Evolutionary conservation across 2,797 vertebrate genomes (phyloP).

Genomic region (Lithobates pipiens): DNA sequence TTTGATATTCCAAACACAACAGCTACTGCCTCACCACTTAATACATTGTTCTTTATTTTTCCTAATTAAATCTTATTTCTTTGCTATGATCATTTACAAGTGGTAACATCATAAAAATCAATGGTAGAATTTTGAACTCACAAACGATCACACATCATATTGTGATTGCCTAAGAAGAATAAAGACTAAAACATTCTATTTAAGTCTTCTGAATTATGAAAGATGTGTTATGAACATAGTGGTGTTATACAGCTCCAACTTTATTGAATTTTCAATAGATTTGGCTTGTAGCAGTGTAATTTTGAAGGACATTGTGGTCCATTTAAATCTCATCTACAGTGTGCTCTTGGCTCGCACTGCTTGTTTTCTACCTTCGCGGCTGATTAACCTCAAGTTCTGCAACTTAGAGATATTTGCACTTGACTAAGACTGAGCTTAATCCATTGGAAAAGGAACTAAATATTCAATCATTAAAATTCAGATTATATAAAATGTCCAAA

Average conservation of each 20-base stretch:
- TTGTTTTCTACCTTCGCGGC: not conserved
- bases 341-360: not conserved
- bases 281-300: slow-evolving; percentile 61
- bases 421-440: not conserved
- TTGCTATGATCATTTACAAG: not conserved
- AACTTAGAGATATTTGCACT: slow-evolving; percentile 4
- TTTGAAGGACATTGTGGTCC: slow-evolving; percentile 66
- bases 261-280: slow-evolving; percentile 49
- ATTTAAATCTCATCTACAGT: not conserved
- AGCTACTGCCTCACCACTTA: not conserved
- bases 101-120: not conserved
- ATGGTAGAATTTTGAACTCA: not conserved
- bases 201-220: slow-evolving; percentile 45
- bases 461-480: not conserved
- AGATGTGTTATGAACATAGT: slow-evolving; percentile 32
- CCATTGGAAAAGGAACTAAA: not conserved
- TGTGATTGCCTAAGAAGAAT: not conserved
- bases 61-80: not conserved
- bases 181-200: slow-evolving; percentile 12
- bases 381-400: slow-evolving; percentile 22
- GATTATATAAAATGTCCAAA: not conserved
- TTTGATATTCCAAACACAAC: not conserved
- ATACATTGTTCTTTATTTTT: not conserved
- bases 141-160: not conserved
- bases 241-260: not conserved